Evolutionary conservation across 92 coral and sea anemone genomes (phyloP), one percentile per base, ranked within the genome.

Genomic region (Porites divaricata): DNA sequence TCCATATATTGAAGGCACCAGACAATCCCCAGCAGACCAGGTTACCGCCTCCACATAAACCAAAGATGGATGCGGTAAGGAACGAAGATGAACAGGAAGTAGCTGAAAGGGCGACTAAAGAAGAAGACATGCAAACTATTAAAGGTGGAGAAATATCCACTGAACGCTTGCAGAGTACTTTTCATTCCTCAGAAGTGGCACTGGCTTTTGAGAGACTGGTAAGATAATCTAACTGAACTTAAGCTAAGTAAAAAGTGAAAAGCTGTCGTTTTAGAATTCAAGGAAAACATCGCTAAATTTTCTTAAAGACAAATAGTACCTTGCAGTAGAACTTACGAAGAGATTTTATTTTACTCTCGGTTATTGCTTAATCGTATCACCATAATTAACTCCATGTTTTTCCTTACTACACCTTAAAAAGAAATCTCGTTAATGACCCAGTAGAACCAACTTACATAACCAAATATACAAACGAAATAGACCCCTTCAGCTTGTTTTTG

Each of bases 141-240:
- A 72, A 82, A 48, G 25, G 17, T 62, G 51, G 9, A 22, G 79
- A 73, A 62, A 72, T 59, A 52, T 22, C 71, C 26, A 45, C 71
- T 50, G 86, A 82, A 65, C 86, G 79, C 49, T 1, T 82, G 72
- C 86, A 53, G 63, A 94, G 93, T 82, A 84, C 98, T 35, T 94
- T 73, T 63, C 95, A 94, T 77, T 89, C 94, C 23, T 84, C 93
- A 17, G 83, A 85, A 9, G 72, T 88, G 23, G 88, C 85, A 6
- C 74, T 87, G 67, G 67, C 83, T 5, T 85, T 79, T 70, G 92
- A 91, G 26, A 88, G 72, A 70, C 83, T 88, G 92, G 98, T 94
- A 85, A 19, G 28, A 20, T 54, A 54, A 54, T 15, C 59, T 9
- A 54, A 54, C 59, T 54, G 16, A 54, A 54, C 59, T 4, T 35